Evolutionary conservation across 2,113 vertebrate species (phyloP).

Genomic region (Callipepla squamata): DNA sequence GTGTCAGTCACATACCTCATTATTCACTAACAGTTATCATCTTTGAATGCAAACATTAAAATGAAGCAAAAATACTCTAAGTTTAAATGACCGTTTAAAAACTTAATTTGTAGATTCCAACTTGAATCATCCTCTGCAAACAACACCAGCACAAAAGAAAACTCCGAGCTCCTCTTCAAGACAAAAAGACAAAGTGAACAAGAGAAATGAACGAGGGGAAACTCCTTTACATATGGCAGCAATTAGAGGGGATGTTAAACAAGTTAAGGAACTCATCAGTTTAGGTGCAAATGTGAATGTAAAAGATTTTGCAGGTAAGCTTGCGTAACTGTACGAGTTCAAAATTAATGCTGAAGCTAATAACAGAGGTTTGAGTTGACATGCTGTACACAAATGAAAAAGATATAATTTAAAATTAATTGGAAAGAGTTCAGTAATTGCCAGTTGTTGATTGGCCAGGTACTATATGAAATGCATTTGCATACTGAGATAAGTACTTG

Average conservation of each 20-base stretch:
- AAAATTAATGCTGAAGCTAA: neutral
- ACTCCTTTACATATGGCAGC: conserved; percentile 97
- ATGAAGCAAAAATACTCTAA: neutral
- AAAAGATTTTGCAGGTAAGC: conserved; percentile 97
- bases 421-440: neutral
- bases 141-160: conserved; percentile 92
- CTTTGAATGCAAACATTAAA: neutral
- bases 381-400: neutral
- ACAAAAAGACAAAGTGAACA: conserved; percentile 99
- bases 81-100: neutral
- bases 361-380: neutral
- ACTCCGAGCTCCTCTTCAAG: conserved; percentile 89
- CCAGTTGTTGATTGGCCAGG: neutral
- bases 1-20: neutral
- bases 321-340: neutral
- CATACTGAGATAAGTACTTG: neutral
- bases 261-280: conserved; percentile 96
- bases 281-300: conserved; percentile 97
- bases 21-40: neutral
- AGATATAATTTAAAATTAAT: fast-evolving
- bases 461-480: neutral
- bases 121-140: conserved; percentile 91
- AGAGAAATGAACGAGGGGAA: conserved; percentile 97
- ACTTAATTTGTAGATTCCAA: conserved; percentile 85
- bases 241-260: conserved; percentile 95